Base-by-base conservation (phyloP, 1,140 invertebrate genomes). In the Lordiphosa stackelbergi region DNA sequence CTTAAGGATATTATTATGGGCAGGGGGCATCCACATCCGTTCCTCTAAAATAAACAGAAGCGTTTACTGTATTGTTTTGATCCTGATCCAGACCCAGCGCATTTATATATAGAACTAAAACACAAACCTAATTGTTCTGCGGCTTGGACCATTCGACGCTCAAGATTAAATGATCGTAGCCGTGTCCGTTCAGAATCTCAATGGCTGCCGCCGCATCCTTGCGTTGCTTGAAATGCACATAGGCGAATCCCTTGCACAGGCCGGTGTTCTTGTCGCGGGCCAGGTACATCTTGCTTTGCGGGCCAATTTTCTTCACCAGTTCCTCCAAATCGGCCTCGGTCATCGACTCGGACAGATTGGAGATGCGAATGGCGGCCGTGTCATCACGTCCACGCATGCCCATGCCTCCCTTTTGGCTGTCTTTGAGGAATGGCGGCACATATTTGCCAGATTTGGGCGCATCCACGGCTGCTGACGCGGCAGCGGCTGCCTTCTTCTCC, bases 91-190 rank as follows among this genome's bases (percentile, higher is more conserved):
- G 28, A 31, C 28, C 28, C 28, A 31, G 28, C 28, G 28, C 28
- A 8, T 31, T 7, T 31, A 31, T 31, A 8, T 31, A 31, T 31
- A 31, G 28, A 31, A 31, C 28, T 31, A 31, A 24, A 24, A 56
- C 60, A 48, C 48, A 31, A 36, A 4, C 13, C 43, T 79, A 87
- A 51, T 88, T 87, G 62, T 69, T 87, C 46, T 88, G 93, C 22
- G 94, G 94, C 89, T 98, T 99, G 3, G 98, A 99, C 98, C 98
- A 99, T 90, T 99, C 98, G 12, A 99, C 98, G 89, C 93, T 97
- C 8, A 99, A 89, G 87, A 99, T 99, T 51, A 99, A 91, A 91
- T 99, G 97, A 90, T 99, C 97, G 88, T 99, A 99, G 60, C 98
- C 97, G 89, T 96, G 95, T 3, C 97, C 98, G 88, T 99, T 95